These are phyloP conservation scores for Ploceus nigricollis DNA, from an alignment of 2,113 vertebrate genomes.

Conservation along the genomic window DNA sequence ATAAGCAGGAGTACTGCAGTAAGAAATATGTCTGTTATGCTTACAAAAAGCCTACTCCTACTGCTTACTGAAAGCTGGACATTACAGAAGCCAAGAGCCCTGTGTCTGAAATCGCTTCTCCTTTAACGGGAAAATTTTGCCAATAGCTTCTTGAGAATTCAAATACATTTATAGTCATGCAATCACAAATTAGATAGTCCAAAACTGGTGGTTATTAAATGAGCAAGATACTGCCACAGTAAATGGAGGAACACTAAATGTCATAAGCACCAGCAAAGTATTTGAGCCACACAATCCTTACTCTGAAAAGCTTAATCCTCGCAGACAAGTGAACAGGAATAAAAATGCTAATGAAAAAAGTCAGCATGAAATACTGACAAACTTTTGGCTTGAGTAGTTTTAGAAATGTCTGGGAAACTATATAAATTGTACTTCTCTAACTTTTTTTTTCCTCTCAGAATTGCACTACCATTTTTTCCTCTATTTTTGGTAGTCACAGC, in stretches of 20 bases:
- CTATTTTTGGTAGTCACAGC: neutral
- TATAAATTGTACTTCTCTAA: neutral
- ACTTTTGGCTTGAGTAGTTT: neutral
- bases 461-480: neutral
- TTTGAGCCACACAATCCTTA: neutral
- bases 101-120: neutral
- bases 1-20: neutral
- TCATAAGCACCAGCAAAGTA: neutral
- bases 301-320: neutral
- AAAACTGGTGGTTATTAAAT: neutral
- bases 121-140: neutral
- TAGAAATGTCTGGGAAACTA: neutral
- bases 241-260: neutral
- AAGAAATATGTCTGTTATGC: neutral
- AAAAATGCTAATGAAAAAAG: neutral
- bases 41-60: neutral
- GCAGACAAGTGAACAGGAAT: neutral
- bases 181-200: neutral
- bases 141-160: neutral
- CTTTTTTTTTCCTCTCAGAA: neutral
- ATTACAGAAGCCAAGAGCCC: neutral
- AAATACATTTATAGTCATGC: neutral
- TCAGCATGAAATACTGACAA: neutral
- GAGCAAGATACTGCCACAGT: neutral
- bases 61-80: neutral